phyloP scores from a whole-genome alignment of 2,113 vertebrate species.

The Tragelaphus scriptus region DNA sequence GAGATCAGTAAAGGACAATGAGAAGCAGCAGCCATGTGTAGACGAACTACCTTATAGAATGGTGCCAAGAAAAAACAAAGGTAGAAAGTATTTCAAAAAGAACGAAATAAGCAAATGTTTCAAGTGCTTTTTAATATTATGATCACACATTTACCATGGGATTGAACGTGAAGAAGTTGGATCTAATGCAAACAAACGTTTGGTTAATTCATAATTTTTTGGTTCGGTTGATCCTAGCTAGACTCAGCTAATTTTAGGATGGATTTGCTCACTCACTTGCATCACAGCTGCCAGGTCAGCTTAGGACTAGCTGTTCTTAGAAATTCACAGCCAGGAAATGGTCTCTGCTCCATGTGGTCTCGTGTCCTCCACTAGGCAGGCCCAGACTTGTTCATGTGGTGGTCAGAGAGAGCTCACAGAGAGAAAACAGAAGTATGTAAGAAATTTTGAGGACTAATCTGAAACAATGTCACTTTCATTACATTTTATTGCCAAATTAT shows the following conservation, averaged over 20 bases:
- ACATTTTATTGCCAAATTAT: too few relatives aligned
- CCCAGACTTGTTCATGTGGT: too few relatives aligned
- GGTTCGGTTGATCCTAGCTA: background rate
- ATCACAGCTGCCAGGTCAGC: background rate
- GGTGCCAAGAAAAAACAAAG: background rate
- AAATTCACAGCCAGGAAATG: too few relatives aligned
- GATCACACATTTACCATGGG: background rate
- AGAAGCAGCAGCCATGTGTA: background rate
- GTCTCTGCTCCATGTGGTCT: too few relatives aligned
- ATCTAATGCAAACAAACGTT: background rate
- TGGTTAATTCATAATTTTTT: background rate
- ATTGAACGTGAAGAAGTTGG: background rate
- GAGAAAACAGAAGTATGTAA: too few relatives aligned
- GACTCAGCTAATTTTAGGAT: background rate
- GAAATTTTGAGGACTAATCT: too few relatives aligned
- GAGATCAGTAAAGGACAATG: background rate
- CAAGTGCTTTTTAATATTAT: background rate
- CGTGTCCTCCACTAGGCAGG: too few relatives aligned
- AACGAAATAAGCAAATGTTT: background rate
- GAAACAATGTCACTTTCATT: too few relatives aligned
- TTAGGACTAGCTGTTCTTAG: background rate
- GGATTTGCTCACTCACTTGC: background rate
- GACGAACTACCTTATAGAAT: background rate
- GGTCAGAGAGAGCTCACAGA: too few relatives aligned
- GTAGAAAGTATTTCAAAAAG: background rate